Evolutionary conservation across 1,140 invertebrate genomes (phyloP), one percentile per base, ranked within the genome.

Genomic region (Aleiodes sp.): DNA sequence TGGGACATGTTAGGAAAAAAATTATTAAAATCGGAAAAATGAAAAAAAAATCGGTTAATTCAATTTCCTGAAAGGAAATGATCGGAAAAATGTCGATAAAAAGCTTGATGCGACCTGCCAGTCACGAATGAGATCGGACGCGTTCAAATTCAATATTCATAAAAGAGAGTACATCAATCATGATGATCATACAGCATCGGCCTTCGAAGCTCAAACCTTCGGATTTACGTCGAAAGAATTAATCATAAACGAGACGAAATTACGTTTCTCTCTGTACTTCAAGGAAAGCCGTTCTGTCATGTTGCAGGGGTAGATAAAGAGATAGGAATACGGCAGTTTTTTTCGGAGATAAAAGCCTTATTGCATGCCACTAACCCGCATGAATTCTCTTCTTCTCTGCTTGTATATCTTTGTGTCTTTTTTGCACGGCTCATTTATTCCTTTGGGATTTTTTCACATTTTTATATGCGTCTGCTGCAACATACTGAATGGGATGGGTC

Each of bases 311-410:
- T 52, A 24, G 46, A 52, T 52, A 21, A 52, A 52, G 46, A 52
- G 46, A 52, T 52, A 21, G 46, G 46, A 52, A 52, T 52, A 8
- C 46, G 46, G 46, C 46, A 43, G 46, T 21, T 52, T 52, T 52
- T 52, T 9, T 52, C 46, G 19, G 21, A 21, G 46, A 52, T 52
- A 24, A 52, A 24, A 52, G 46, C 46, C 46, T 21, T 52, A 52
- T 52, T 52, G 46, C 46, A 52, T 9, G 9, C 46, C 4, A 24
- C 1, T 52, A 52, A 52, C 46, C 46, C 21, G 26, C 21, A 52
- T 52, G 46, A 52, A 52, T 52, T 52, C 46, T 24, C 10, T 26
- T 52, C 46, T 52, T 52, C 16, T 12, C n/a, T n/a, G n/a, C 46
- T 24, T 21, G 19, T 52, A 24, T 52, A 21, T 21, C 12, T 24